Conservation (phyloP, 2,113 vertebrate species). For the Mastomys coucha region DNA sequence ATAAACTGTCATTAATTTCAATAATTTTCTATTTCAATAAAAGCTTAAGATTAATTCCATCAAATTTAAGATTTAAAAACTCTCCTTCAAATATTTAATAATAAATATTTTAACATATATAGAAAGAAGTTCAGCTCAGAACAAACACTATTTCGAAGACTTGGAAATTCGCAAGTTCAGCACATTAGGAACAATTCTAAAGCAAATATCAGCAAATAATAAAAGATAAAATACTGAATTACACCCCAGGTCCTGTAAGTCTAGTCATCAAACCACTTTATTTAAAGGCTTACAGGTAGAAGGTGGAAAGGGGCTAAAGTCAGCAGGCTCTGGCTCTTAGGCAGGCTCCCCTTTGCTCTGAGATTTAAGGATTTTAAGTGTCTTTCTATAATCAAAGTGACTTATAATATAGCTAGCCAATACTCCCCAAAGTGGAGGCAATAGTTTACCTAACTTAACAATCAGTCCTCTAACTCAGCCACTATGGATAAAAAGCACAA, state of each 20-base stretch:
- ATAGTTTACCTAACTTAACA: constrained; percentile 35
- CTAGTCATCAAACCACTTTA: not conserved
- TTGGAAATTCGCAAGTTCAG: constrained; percentile 15
- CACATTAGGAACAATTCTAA: not conserved
- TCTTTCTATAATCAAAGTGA: constrained; percentile 60
- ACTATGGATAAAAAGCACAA: constrained; percentile 21
- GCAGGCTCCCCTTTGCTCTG: not conserved
- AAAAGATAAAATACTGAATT: not conserved
- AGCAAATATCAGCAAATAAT: not conserved
- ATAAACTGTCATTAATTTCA: constrained; percentile 11
- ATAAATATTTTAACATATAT: constrained; percentile 25
- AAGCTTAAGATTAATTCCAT: constrained; percentile 43
- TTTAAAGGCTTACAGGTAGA: not conserved
- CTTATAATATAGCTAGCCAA: constrained; percentile 12
- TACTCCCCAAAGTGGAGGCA: not conserved
- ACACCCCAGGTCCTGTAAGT: not conserved
- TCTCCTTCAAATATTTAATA: constrained; percentile 33
- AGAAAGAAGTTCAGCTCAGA: constrained; percentile 11
- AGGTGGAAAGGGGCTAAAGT: not conserved
- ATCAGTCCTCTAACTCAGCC: constrained; percentile 47
- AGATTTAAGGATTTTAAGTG: constrained; percentile 46
- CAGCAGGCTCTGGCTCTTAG: not conserved
- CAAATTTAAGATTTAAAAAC: constrained; percentile 51
- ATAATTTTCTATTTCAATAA: constrained; percentile 44
- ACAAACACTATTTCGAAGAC: constrained; percentile 42